Evolutionary conservation across 2,888 invertebrate species (phyloP).

Genomic region (Pyrocoelia pectoralis): DNA sequence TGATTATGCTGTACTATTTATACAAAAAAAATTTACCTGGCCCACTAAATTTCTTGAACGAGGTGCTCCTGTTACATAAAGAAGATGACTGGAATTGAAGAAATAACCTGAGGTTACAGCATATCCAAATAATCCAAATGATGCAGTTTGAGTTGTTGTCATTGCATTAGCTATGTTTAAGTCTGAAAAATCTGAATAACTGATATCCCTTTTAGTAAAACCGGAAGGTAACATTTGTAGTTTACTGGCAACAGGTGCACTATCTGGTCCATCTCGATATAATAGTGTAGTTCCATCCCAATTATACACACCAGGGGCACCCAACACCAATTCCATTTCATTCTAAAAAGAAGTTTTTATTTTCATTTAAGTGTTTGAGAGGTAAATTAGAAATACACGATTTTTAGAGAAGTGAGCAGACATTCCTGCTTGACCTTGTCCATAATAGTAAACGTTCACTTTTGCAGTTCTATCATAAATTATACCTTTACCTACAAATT

Average conservation of each 20-base stretch:
- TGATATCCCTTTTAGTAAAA: slow-evolving; percentile 12
- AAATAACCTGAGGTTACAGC: slow-evolving; percentile 65
- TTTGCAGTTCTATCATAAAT: slow-evolving; percentile 9
- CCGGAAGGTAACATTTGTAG: slow-evolving; percentile 16
- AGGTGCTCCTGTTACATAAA: slow-evolving; percentile 65
- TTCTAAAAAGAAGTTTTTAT: slow-evolving; percentile 42
- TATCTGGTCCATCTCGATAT: slow-evolving; percentile 38
- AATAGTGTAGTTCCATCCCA: slow-evolving; percentile 63
- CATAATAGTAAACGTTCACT: slow-evolving; percentile 57
- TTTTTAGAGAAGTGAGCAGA: slow-evolving; percentile 61
- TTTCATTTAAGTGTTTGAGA: neutral
- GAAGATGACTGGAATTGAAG: slow-evolving; percentile 51
- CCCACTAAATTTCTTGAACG: slow-evolving; percentile 54
- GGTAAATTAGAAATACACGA: slow-evolving; percentile 37
- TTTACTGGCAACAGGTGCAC: slow-evolving; percentile 39
- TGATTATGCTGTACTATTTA: too few relatives aligned
- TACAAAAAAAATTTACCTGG: slow-evolving; percentile 39
- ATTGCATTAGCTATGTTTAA: slow-evolving; percentile 59
- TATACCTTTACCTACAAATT: slow-evolving; percentile 13
- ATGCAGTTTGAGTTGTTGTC: slow-evolving; percentile 56
- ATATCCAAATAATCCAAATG: slow-evolving; percentile 65
- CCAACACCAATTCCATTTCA: slow-evolving; percentile 59
- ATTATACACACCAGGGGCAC: slow-evolving; percentile 69
- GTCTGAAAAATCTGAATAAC: slow-evolving; percentile 48
- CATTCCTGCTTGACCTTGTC: slow-evolving; percentile 64